Evolutionary conservation across 2,113 vertebrate genomes (phyloP), one percentile per base, ranked within the genome.

Genomic region (Pao palembangensis): DNA sequence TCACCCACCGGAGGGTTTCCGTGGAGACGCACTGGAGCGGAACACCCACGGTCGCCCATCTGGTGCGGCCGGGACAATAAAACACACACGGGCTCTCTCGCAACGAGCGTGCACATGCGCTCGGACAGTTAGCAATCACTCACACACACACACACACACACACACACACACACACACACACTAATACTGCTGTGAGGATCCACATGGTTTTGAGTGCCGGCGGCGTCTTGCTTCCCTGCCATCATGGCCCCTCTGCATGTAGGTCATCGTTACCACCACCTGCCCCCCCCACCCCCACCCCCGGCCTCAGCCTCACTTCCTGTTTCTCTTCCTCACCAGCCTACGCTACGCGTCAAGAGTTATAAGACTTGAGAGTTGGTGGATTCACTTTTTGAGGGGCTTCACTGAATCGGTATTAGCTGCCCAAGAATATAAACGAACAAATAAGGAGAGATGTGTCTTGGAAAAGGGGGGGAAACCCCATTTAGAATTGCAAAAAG

Each of bases 201-300:
- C 76, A 79, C 71, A 70, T 79, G 71, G 69, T 56, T 72, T 17
- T 31, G 58, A 78, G 58, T 28, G 81, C 83, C 73, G 62, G 65
- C 41, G 46, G 78, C 69, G 43, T 72, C 65, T 76, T 71, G 71
- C 64, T 66, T 72, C 69, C 57, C 72, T 73, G 80, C 78, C 79
- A 76, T 76, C 67, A 54, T 69, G 74, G 74, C 71, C 83, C 66
- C 68, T 21, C 49, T 78, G 79, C 83, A 88, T 85, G 72, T 87
- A 88, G 87, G 85, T 88, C n/a, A n/a, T n/a, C n/a, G n/a, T n/a
- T n/a, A n/a, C n/a, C n/a, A n/a, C n/a, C n/a, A n/a, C n/a, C n/a
- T n/a, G n/a, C n/a, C 31, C 47, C 51, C 20, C 23, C 2, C 8
- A n/a, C n/a, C n/a, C n/a, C n/a, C n/a, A n/a, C 51, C 13, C 23